A percentile compares a stretch with the other conserved stretches of the same genome.
Evolutionary conservation across 2,113 vertebrate species (phyloP).

Genomic region (Edolisoma coerulescens): DNA sequence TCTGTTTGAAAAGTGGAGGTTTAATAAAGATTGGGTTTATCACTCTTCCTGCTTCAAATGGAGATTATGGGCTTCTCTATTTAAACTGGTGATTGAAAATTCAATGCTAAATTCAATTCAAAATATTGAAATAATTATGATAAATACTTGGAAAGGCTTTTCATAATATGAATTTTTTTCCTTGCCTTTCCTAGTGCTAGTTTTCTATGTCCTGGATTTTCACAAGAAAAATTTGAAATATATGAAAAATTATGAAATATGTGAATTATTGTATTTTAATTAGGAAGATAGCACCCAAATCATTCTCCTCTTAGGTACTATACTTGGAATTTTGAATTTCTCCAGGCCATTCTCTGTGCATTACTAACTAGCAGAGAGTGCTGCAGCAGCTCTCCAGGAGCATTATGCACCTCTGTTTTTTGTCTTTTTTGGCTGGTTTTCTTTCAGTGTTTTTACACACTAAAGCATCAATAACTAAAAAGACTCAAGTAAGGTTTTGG

Average conservation of each 20-base stretch:
- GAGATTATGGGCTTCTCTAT: not conserved
- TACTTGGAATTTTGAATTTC: not conserved
- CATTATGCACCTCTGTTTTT: not conserved
- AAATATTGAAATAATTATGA: not conserved
- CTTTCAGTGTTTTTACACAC: not conserved
- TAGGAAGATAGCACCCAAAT: not conserved
- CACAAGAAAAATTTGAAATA: too few relatives aligned
- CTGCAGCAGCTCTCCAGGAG: not conserved
- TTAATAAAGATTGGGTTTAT: constrained; percentile 31
- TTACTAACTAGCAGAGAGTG: not conserved
- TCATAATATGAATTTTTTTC: fast-evolving
- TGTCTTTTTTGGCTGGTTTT: not conserved
- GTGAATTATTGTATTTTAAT: not conserved
- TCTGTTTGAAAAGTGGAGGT: not conserved
- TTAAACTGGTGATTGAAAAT: not conserved
- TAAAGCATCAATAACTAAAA: not conserved
- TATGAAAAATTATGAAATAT: too few relatives aligned
- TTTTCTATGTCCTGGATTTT: not conserved
- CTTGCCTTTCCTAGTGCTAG: not conserved
- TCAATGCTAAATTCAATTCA: not conserved
- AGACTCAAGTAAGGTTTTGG: not conserved
- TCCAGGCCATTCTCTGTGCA: fast-evolving
- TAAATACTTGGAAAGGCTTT: not conserved
- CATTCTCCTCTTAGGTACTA: not conserved
- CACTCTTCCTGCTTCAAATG: not conserved